Conservation (phyloP, 1,140 invertebrate species). For the Ericerus pela region DNA sequence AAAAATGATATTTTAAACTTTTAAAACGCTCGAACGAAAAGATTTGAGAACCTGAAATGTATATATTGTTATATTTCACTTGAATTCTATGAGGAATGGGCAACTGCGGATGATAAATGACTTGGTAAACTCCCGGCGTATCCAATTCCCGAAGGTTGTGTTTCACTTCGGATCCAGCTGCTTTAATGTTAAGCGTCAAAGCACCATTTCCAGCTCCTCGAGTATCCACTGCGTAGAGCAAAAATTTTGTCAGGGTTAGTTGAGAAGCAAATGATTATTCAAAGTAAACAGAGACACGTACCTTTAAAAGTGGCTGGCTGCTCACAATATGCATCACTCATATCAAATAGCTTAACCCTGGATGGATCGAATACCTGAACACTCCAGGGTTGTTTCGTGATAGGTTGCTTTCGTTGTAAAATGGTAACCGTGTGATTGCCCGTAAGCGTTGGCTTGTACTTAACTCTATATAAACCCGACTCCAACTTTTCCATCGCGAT, state of each 20-base stretch:
- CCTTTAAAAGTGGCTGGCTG: constrained; percentile 63
- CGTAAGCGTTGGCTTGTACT: constrained; percentile 41
- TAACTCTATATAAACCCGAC: constrained; percentile 36
- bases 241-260: constrained; percentile 20
- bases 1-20: constrained; percentile 25
- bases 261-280: constrained; percentile 16
- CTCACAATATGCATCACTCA: constrained; percentile 65
- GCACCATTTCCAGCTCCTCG: constrained; percentile 63
- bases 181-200: constrained; percentile 57
- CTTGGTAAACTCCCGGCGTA: constrained; percentile 54
- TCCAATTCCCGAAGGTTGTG: constrained; percentile 54
- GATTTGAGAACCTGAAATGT: constrained; percentile 36
- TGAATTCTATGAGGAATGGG: constrained; percentile 67
- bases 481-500: constrained; percentile 35
- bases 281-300: constrained; percentile 31
- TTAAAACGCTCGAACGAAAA: background rate
- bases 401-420: constrained; percentile 36
- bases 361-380: constrained; percentile 75
- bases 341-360: constrained; percentile 58
- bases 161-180: constrained; percentile 62
- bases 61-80: constrained; percentile 59
- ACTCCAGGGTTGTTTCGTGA: constrained; percentile 45
- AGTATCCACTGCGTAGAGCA: constrained; percentile 45
- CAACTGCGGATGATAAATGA: constrained; percentile 69
- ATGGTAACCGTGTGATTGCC: constrained; percentile 45